A percentile compares a stretch with the other conserved stretches of the same genome.
phyloP scores from a whole-genome alignment of 2,888 invertebrate genomes.

The Notodonta ziczac region DNA sequence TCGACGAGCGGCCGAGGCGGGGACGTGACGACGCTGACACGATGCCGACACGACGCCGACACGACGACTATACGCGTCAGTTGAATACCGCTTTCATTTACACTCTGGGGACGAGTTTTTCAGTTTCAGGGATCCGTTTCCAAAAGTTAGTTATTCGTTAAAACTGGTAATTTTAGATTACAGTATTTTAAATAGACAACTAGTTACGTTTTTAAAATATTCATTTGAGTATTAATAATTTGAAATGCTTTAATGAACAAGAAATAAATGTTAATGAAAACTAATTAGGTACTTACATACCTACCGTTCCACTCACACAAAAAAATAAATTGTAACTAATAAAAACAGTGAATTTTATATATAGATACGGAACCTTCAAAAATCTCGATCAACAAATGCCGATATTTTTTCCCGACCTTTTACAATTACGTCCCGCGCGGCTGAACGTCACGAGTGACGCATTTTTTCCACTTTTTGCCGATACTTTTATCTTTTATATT shows the following conservation, averaged over 20 bases:
- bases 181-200: too few relatives aligned
- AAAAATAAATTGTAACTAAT: too few relatives aligned
- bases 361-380: slow-evolving; percentile 51
- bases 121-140: slow-evolving; percentile 9
- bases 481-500: slow-evolving; percentile 42
- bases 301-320: too few relatives aligned
- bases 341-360: too few relatives aligned
- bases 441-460: slow-evolving; percentile 72
- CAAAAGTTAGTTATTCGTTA: too few relatives aligned
- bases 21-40: slow-evolving; percentile 19
- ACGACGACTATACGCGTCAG: slow-evolving; percentile 46
- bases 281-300: too few relatives aligned
- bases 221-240: too few relatives aligned
- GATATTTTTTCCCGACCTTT: slow-evolving; percentile 70
- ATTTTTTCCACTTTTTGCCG: slow-evolving; percentile 57
- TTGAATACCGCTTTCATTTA: slow-evolving; percentile 68
- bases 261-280: too few relatives aligned
- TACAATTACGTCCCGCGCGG: slow-evolving; percentile 69
- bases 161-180: too few relatives aligned
- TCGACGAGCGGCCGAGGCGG: slow-evolving; percentile 34
- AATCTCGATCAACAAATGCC: slow-evolving; percentile 33
- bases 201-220: too few relatives aligned
- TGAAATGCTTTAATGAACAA: too few relatives aligned
- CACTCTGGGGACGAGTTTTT: slow-evolving; percentile 46
- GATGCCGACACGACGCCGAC: slow-evolving; percentile 22